phyloP scores from a whole-genome alignment of 2,113 vertebrate species.

The human (Homo sapiens) region GRCh38 chr12:116876501-116877000 shows the following conservation, averaged over 20 bases:
- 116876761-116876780: neutral
- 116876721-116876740: slow-evolving; percentile 31
- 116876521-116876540: neutral
- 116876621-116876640: slow-evolving; percentile 76
- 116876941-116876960: neutral
- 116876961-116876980: slow-evolving; percentile 4
- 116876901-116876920: slow-evolving; percentile 55
- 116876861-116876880: neutral
- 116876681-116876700: slow-evolving; percentile 57
- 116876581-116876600: slow-evolving; percentile 84
- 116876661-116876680: neutral
- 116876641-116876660: slow-evolving; percentile 10
- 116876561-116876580: slow-evolving; percentile 70
- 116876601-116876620: slow-evolving; percentile 41
- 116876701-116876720: slow-evolving; percentile 62
- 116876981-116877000: neutral
- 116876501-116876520: neutral
- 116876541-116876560: slow-evolving; percentile 9
- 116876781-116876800: neutral
- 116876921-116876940: neutral
- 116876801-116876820: neutral
- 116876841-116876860: neutral
- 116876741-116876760: slow-evolving; percentile 47
- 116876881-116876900: neutral
- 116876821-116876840: neutral